Percentiles rank a stretch among this genome's conserved stretches.
Conservation (phyloP, 2,797 vertebrate genomes). For the Sebastes paucispinis region DNA sequence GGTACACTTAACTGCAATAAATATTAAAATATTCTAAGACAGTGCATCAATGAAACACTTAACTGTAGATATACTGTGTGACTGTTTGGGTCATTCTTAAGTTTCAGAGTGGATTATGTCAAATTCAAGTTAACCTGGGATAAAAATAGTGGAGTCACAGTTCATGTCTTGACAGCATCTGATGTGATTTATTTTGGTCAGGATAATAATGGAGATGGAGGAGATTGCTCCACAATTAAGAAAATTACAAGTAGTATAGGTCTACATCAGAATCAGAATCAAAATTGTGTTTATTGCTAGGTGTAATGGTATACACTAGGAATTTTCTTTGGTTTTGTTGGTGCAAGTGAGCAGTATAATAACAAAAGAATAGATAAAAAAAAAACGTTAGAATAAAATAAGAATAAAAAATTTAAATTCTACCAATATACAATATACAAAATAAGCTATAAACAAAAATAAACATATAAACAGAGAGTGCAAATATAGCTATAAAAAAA, state of each 20-base stretch:
- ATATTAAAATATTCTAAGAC: neutral
- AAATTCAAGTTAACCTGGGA: neutral
- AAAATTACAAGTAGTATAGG: neutral
- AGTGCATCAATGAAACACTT: neutral
- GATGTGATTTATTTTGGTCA: neutral
- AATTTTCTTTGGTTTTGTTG: too few species aligned
- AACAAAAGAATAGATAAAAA: too few species aligned
- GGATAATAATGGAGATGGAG: neutral
- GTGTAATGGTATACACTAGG: too few species aligned
- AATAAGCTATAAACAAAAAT: too few species aligned
- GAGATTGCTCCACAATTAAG: neutral
- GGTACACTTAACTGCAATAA: neutral
- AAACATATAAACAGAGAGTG: too few species aligned
- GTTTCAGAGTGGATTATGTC: neutral
- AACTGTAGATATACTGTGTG: constrained; percentile 14
- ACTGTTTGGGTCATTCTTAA: neutral
- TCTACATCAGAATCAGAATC: neutral
- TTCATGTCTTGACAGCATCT: neutral
- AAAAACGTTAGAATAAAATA: too few species aligned
- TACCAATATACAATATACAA: too few species aligned
- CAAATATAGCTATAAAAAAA: too few species aligned
- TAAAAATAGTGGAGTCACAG: neutral
- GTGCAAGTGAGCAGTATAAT: accelerated
- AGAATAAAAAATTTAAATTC: too few species aligned
- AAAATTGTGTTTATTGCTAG: too few species aligned